Evolutionary conservation across 2,888 invertebrate species (phyloP).

Genomic region (Habrosyne pyritoides): DNA sequence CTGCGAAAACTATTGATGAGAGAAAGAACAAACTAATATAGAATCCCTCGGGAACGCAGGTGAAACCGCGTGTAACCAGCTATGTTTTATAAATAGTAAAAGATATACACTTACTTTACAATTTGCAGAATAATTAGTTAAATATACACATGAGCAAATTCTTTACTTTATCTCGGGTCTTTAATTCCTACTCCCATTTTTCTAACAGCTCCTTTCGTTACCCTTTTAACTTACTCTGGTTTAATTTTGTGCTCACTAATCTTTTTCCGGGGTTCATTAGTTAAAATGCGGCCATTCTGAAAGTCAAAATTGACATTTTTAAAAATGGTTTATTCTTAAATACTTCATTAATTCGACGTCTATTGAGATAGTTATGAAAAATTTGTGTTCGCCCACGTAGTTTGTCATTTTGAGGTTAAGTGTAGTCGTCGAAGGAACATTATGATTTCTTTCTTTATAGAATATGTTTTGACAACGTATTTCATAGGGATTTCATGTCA

Average conservation of each 20-base stretch:
- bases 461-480: no score
- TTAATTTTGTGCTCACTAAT: slow-evolving; percentile 21
- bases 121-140: no score
- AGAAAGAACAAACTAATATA: no score
- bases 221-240: not conserved
- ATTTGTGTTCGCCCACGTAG: not conserved
- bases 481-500: no score
- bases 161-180: slow-evolving; percentile 6
- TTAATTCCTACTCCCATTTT: not conserved
- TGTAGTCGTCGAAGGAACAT: not conserved
- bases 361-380: not conserved
- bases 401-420: not conserved
- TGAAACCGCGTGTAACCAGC: no score
- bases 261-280: slow-evolving; percentile 26
- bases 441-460: not conserved
- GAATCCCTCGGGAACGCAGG: no score
- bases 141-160: no score
- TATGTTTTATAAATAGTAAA: no score
- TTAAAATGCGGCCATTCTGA: slow-evolving; percentile 21
- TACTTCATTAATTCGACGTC: not conserved
- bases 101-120: no score
- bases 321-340: slow-evolving; percentile 15
- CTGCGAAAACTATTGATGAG: no score
- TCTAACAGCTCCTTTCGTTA: not conserved
- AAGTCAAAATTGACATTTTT: slow-evolving; percentile 27